Evolutionary conservation across 2,113 vertebrate species (phyloP), one percentile per base, ranked within the genome.

Genomic region (Diglossa brunneiventris): DNA sequence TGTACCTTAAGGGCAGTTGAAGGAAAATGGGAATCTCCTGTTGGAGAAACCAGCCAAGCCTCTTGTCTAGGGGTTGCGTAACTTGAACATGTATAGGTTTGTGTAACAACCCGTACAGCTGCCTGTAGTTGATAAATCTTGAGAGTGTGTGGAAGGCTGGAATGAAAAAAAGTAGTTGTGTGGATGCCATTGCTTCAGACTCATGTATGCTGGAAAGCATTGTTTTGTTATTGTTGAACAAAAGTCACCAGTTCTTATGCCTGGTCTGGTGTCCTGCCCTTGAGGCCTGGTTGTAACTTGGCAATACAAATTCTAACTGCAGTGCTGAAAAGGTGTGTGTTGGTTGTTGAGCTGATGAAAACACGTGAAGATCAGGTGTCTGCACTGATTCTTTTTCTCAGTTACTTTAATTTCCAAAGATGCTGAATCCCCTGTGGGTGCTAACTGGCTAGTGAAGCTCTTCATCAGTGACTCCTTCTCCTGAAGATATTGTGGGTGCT

Each of bases 201-300:
- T 76, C 30, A 5, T 0, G 0, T 50, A 5, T 59, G 44, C 15
- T 76, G 23, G 16, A 66, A 84, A 55, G 23, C 19, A 8, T 10
- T 77, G 23, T 61, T 83, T 73, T n/a, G 18, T 56, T 64, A 21
- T 14, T 58, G 22, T 27, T 64, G n/a, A 76, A 44, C 33, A 49
- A 44, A 69, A 73, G 4, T 33, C 30, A 55, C 21, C 15, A 42
- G 1, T 73, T 91, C 21, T 64, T 56, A 31, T 6, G 7, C 70
- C 55, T 61, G 16, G 21, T 62, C 16, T 37, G 46, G 15, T 73
- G 39, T 66, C 44, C 37, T 74, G 53, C 22, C 27, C 26, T 75
- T 24, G 22, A 70, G 46, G 61, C 28, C 22, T 66, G 39, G 17
- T 18, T 59, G 20, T 66, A 49, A 53, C 2, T 62, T 4, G 2